Percentiles rank a stretch among this genome's conserved stretches.
Evolutionary conservation across 1,140 invertebrate species (phyloP).

Genomic region (Ceratoteleas bidentatus): DNA sequence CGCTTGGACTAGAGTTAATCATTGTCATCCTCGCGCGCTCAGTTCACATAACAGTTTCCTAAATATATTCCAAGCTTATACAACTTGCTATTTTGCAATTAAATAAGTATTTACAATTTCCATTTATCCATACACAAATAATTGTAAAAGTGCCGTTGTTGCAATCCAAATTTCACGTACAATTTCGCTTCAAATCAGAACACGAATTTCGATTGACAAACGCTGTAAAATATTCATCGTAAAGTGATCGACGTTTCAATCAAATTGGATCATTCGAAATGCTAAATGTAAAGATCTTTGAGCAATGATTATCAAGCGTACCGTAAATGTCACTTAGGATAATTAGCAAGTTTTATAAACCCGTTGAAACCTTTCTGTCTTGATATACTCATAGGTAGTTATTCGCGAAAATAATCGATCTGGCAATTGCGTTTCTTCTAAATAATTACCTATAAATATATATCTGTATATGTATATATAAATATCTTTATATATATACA

Average conservation of each 20-base stretch:
- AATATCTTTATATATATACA: conserved; percentile 61
- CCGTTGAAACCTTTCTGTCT: conserved; percentile 22
- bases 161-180: background rate
- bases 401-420: background rate
- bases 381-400: conserved; percentile 22
- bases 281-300: too few relatives aligned
- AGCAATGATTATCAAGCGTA: too few relatives aligned
- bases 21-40: conserved; percentile 51
- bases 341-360: conserved; percentile 39
- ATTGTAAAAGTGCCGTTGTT: background rate
- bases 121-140: background rate
- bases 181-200: too few relatives aligned
- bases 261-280: too few relatives aligned
- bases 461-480: conserved; percentile 27
- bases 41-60: conserved; percentile 46
- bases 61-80: conserved; percentile 19
- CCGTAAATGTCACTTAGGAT: too few relatives aligned
- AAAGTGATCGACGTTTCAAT: too few relatives aligned
- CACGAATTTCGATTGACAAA: too few relatives aligned
- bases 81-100: conserved; percentile 17
- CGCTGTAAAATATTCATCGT: too few relatives aligned
- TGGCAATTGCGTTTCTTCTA: background rate
- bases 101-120: background rate
- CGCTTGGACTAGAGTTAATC: conserved; percentile 54
- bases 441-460: conserved; percentile 34